A percentile compares a stretch with the other conserved stretches of the same genome.
Evolutionary conservation across 2,888 invertebrate genomes (phyloP).

Genomic region (Dynastes maya): DNA sequence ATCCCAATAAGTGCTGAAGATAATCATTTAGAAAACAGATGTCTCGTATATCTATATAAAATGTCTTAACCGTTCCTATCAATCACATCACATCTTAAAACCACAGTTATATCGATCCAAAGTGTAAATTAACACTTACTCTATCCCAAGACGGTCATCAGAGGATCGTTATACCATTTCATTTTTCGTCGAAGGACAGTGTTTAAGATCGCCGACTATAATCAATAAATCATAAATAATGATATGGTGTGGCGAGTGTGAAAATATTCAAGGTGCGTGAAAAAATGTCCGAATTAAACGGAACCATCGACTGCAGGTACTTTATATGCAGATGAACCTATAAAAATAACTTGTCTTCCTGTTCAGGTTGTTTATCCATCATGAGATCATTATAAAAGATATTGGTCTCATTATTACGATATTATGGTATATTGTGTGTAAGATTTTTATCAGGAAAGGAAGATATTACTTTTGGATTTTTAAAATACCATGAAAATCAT

Average conservation of each 20-base stretch:
- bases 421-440: too few species aligned
- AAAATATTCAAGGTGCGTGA: constrained; percentile 30
- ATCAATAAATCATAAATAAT: constrained; percentile 39
- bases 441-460: too few species aligned
- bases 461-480: too few species aligned
- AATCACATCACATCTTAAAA: too few species aligned
- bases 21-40: too few species aligned
- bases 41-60: too few species aligned
- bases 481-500: too few species aligned
- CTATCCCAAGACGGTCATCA: neutral
- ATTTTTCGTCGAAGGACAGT: constrained; percentile 6
- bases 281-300: constrained; percentile 30
- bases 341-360: neutral
- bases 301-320: constrained; percentile 3
- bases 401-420: too few species aligned
- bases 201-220: constrained; percentile 3
- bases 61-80: too few species aligned
- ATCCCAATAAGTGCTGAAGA: too few species aligned
- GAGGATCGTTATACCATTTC: neutral
- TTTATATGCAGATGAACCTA: constrained; percentile 9
- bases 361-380: neutral
- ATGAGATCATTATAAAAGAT: neutral
- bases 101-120: too few species aligned
- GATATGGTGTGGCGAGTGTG: constrained; percentile 25
- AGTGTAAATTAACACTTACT: too few species aligned